phyloP scores from a whole-genome alignment of 2,797 vertebrate species.

The Acrocephalus scirpaceus region DNA sequence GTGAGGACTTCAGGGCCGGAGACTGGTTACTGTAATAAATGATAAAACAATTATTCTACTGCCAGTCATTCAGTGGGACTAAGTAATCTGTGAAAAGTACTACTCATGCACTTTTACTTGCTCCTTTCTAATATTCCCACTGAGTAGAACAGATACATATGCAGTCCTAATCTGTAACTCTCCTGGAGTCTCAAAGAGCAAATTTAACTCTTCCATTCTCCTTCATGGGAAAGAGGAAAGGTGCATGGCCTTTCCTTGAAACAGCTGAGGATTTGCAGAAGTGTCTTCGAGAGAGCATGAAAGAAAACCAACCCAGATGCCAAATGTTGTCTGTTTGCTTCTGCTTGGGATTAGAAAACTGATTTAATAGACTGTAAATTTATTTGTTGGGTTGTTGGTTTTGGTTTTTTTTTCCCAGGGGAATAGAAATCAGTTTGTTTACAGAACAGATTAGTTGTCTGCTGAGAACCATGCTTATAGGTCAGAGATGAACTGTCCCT shows the following conservation, averaged over 20 bases:
- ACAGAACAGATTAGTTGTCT: constrained; percentile 21
- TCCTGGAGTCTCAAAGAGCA: background rate
- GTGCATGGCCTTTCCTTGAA: background rate
- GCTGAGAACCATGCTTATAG: constrained; percentile 25
- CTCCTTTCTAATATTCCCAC: background rate
- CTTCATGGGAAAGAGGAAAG: background rate
- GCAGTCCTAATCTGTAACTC: background rate
- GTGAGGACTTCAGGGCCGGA: background rate
- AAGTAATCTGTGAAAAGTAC: background rate
- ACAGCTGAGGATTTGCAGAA: background rate
- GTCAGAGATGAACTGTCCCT: constrained; percentile 25
- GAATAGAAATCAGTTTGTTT: constrained; percentile 47
- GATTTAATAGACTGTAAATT: constrained; percentile 1
- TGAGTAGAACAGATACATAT: background rate
- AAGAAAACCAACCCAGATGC: background rate
- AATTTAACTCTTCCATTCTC: background rate
- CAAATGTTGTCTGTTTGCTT: background rate
- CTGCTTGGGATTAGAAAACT: background rate
- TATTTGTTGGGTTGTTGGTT: background rate
- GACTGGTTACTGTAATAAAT: background rate
- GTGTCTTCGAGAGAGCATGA: background rate
- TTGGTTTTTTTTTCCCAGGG: background rate
- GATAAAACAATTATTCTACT: background rate
- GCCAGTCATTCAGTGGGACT: background rate
- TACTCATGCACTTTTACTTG: background rate